phyloP scores from a whole-genome alignment of 2,797 vertebrate genomes.

The Rhynchotus rufescens region DNA sequence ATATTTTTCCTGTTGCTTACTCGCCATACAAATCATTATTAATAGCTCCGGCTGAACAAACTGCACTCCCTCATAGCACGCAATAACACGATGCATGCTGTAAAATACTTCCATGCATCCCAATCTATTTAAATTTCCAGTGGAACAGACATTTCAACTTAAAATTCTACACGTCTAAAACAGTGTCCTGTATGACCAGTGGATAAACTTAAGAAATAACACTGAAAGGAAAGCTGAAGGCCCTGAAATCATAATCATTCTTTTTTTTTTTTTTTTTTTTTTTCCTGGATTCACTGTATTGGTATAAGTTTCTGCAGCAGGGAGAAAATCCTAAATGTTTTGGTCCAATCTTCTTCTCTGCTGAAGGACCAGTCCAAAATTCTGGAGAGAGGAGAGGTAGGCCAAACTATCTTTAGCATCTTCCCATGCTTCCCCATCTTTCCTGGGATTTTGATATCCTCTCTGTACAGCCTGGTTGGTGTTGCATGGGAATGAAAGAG shows the following conservation, averaged over 20 bases:
- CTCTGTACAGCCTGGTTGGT: background rate
- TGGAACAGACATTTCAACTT: background rate
- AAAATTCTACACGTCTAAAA: background rate
- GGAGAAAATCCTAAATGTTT: background rate
- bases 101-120: background rate
- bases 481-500: background rate
- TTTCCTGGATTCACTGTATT: background rate
- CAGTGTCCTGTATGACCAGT: background rate
- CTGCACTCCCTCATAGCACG: background rate
- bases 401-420: background rate
- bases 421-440: background rate
- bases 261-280: background rate
- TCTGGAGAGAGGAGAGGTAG: background rate
- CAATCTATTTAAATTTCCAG: background rate
- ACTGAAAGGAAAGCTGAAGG: background rate
- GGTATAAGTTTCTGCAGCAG: background rate
- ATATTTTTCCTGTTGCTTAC: slow-evolving; percentile 39
- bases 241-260: background rate
- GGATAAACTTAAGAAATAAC: background rate
- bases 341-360: background rate
- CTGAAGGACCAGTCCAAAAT: background rate
- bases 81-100: background rate
- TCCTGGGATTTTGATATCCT: background rate
- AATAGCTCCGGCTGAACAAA: background rate
- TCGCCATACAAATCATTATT: slow-evolving; percentile 21